Percentiles rank a stretch among this genome's conserved stretches.
phyloP scores from a whole-genome alignment of 2,888 invertebrate genomes.

The Pterostichus madidus region DNA sequence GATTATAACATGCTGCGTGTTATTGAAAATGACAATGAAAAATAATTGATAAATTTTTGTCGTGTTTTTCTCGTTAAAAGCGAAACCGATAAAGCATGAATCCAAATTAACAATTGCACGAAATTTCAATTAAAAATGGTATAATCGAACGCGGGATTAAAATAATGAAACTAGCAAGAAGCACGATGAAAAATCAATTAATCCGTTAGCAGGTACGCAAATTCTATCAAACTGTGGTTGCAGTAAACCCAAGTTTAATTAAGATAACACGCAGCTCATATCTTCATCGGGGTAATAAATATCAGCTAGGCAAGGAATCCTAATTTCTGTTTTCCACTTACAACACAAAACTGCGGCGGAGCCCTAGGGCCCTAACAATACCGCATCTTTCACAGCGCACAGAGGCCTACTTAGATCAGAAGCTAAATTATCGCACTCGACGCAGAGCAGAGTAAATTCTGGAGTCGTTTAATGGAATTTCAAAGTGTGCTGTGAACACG shows the following conservation, averaged over 20 bases:
- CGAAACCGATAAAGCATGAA: too few relatives aligned
- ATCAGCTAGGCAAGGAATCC: slow-evolving; percentile 22
- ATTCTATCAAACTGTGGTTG: too few relatives aligned
- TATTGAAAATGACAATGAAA: too few relatives aligned
- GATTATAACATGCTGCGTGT: too few relatives aligned
- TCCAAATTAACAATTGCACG: background rate
- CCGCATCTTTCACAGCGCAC: background rate
- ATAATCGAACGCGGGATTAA: background rate
- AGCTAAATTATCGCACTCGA: slow-evolving; percentile 34
- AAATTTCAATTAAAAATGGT: slow-evolving; percentile 16
- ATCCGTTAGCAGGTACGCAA: too few relatives aligned
- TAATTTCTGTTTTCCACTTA: slow-evolving; percentile 13
- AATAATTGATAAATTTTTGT: too few relatives aligned
- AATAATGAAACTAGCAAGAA: too few relatives aligned
- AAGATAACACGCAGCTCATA: slow-evolving; percentile 5
- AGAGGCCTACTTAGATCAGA: slow-evolving; percentile 35
- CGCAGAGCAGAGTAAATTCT: slow-evolving; percentile 51
- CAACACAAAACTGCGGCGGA: slow-evolving; percentile 9
- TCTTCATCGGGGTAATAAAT: slow-evolving; percentile 12
- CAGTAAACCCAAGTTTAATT: background rate
- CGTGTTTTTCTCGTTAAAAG: too few relatives aligned
- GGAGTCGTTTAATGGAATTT: slow-evolving; percentile 61
- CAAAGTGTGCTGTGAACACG: slow-evolving; percentile 60
- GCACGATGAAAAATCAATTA: too few relatives aligned
- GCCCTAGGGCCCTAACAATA: slow-evolving; percentile 18